A percentile compares a stretch with the other conserved stretches of the same genome.
These are phyloP conservation scores for Amphiura filiformis DNA, from an alignment of 35 echinoderm and acorn worm genomes.

Conservation along the genomic window DNA sequence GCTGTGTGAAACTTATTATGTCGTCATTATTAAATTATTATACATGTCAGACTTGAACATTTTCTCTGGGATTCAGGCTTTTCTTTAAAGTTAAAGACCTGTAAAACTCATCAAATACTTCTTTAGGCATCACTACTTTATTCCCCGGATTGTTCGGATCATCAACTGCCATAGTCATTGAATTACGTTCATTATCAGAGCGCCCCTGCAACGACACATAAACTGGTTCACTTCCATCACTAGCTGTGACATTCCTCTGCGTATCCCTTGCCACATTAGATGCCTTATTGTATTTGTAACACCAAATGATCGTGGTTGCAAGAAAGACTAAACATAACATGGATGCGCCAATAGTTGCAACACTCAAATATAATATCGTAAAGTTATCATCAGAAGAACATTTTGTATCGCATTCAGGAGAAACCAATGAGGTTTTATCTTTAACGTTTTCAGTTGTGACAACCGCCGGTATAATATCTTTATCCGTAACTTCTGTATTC, in stretches of 20 bases:
- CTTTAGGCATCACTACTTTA: background rate
- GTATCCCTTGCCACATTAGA: background rate
- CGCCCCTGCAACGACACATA: background rate
- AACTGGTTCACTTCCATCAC: background rate
- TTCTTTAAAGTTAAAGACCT: background rate
- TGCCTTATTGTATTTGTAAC: background rate
- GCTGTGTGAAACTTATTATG: too few relatives aligned
- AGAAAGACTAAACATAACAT: background rate
- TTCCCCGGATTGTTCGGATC: background rate
- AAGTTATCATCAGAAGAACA: background rate
- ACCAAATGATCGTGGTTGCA: background rate
- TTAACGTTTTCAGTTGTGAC: background rate
- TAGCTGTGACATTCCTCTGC: background rate
- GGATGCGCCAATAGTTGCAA: background rate
- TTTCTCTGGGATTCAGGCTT: too few relatives aligned
- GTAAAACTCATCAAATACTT: background rate
- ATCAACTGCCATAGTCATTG: background rate
- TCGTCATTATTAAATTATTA: too few relatives aligned
- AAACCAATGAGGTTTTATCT: background rate
- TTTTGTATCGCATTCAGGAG: background rate
- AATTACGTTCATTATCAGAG: background rate
- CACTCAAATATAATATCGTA: background rate
- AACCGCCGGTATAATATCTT: background rate
- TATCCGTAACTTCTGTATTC: background rate
- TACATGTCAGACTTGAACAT: too few relatives aligned